phyloP scores from a whole-genome alignment of 2,888 invertebrate species.

The Scaptomyza tumidula region DNA sequence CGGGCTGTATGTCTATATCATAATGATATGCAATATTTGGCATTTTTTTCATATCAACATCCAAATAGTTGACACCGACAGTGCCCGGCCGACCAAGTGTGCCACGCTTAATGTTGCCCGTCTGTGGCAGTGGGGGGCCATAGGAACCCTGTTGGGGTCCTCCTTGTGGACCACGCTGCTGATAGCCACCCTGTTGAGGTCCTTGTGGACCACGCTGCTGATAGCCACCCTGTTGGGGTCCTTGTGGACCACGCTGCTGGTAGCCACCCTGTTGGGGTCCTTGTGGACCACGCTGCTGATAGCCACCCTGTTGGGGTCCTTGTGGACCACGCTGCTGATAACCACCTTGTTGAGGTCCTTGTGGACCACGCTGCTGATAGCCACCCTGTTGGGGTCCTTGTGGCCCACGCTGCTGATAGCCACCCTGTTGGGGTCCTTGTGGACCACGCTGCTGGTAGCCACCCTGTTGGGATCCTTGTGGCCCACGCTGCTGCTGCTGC shows the following conservation, averaged over 20 bases:
- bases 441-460: conserved; percentile 12
- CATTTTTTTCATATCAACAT: conserved; percentile 85
- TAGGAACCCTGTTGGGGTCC: conserved; percentile 5
- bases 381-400: conserved; percentile 9
- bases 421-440: not conserved
- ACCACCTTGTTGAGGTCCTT: not conserved
- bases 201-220: conserved; percentile 8
- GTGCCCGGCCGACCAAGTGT: conserved; percentile 84
- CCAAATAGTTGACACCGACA: conserved; percentile 88
- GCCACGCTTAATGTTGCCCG: conserved; percentile 70
- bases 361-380: conserved; percentile 6
- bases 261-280: conserved; percentile 4
- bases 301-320: not conserved
- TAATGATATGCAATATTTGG: conserved; percentile 89
- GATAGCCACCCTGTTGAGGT: conserved; percentile 9
- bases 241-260: conserved; percentile 4
- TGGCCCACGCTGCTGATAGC: conserved; percentile 5
- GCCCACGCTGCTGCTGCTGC: conserved; percentile 3
- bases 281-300: conserved; percentile 13
- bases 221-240: conserved; percentile 9
- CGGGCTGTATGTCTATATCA: conserved; percentile 90
- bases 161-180: conserved; percentile 8
- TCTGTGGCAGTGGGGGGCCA: conserved; percentile 19
- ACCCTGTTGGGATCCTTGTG: conserved; percentile 6
- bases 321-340: conserved; percentile 9